Conservation (phyloP, 2,888 invertebrate species). For the Tetramorium bicarinatum region DNA sequence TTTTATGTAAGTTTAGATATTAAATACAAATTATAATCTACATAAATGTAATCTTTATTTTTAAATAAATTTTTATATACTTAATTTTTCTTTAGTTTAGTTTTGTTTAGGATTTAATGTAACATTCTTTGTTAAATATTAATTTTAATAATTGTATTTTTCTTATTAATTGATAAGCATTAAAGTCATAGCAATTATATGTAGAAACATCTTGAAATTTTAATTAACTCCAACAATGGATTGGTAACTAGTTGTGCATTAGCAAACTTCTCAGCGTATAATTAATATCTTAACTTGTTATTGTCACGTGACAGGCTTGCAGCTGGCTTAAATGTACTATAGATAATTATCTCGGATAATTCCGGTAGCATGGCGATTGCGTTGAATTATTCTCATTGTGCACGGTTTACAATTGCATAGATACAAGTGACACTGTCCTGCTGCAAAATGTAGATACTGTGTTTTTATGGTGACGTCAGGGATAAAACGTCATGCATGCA, state of each 20-base stretch:
- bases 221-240: neutral
- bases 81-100: neutral
- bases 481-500: constrained; percentile 35
- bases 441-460: neutral
- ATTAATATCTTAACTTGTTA: constrained; percentile 42
- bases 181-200: neutral
- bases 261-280: constrained; percentile 12
- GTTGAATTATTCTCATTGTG: constrained; percentile 44
- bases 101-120: neutral
- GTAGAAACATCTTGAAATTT: constrained; percentile 18
- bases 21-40: neutral
- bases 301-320: constrained; percentile 24
- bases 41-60: neutral
- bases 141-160: neutral
- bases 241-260: constrained; percentile 29
- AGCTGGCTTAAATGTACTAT: constrained; percentile 23
- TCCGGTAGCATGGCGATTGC: neutral
- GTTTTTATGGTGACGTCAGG: constrained; percentile 24
- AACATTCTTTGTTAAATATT: constrained; percentile 3
- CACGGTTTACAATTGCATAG: constrained; percentile 10
- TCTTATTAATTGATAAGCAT: neutral
- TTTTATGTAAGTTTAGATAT: neutral
- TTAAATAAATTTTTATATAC: neutral
- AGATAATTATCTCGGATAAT: constrained; percentile 44
- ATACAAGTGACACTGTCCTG: neutral